phyloP scores from a whole-genome alignment of 2,113 vertebrate genomes.

The Tragelaphus buxtoni region DNA sequence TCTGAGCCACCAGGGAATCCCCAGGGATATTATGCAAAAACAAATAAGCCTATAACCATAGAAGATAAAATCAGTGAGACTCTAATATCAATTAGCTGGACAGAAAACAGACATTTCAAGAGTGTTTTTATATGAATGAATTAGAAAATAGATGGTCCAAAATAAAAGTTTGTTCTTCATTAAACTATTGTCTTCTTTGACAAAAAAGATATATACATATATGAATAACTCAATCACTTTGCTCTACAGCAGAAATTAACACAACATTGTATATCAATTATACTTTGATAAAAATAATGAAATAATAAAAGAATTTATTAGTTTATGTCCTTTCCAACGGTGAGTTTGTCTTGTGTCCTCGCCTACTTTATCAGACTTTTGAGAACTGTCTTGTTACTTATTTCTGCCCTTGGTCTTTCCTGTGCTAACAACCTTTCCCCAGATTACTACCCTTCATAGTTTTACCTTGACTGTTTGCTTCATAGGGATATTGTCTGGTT shows the following conservation, averaged over 20 bases:
- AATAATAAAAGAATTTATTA: background rate
- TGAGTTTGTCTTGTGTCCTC: background rate
- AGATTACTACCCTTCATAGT: background rate
- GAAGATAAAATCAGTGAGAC: background rate
- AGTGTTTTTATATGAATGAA: background rate
- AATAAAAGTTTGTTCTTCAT: background rate
- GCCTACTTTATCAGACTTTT: background rate
- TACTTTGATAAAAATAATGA: background rate
- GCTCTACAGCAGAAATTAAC: background rate
- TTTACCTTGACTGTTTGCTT: constrained; percentile 31
- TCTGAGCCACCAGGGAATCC: background rate
- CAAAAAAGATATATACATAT: background rate
- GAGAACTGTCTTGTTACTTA: constrained; percentile 12
- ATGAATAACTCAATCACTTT: background rate
- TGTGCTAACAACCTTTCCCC: background rate
- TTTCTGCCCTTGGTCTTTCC: background rate
- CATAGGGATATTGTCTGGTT: constrained; percentile 66
- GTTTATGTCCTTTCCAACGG: background rate
- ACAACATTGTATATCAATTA: background rate
- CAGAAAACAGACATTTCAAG: background rate
- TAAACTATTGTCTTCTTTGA: background rate
- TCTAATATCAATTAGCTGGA: background rate
- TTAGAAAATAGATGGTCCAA: background rate
- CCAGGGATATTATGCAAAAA: background rate
- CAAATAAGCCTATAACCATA: background rate